Evolutionary conservation across 2,888 invertebrate genomes (phyloP), one percentile per base, ranked within the genome.

Genomic region (Meghimatium bilineatum): DNA sequence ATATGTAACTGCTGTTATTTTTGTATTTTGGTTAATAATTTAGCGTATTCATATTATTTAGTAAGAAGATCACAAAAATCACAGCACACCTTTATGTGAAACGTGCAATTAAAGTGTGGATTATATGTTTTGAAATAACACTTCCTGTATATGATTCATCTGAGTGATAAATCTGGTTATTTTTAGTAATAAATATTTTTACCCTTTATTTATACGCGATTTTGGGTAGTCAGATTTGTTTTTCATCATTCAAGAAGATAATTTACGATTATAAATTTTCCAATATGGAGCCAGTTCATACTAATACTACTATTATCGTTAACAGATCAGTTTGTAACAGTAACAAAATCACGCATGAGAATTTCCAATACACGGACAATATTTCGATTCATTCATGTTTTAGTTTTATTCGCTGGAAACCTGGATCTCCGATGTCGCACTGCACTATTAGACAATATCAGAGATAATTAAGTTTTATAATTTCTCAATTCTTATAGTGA

Each of bases 101-200:
- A 56, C 17, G 20, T 49, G 20, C 23, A 56, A 56, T 56, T 14
- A 20, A 56, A 56, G 20, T 56, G 17, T 17, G 56, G 56, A 56
- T 56, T 56, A 23, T 17, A 56, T 56, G 5, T 44, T 56, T 3
- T 17, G 56, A 2, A 56, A 56, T 3, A 2, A n/a, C 63, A 69
- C 69, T 34, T 34, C 69, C 69, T 5, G 12, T 49, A n/a, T n/a
- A 32, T 52, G 52, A 49, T 32, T 74, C 74, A 74, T 5, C 6
- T 32, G 74, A 8, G 74, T 52, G 29, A 52, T 52, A 17, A 74
- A 34, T 29, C 52, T 17, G 3, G 29, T 52, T 74, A 74, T 52
- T 74, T 74, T 74, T 74, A 74, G 49, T n/a, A 44, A 44, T 44
- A n/a, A n/a, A n/a, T n/a, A n/a, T n/a, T n/a, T n/a, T n/a, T 44